Base-by-base conservation (phyloP, 2,888 invertebrate species). In the Sipha maydis region DNA sequence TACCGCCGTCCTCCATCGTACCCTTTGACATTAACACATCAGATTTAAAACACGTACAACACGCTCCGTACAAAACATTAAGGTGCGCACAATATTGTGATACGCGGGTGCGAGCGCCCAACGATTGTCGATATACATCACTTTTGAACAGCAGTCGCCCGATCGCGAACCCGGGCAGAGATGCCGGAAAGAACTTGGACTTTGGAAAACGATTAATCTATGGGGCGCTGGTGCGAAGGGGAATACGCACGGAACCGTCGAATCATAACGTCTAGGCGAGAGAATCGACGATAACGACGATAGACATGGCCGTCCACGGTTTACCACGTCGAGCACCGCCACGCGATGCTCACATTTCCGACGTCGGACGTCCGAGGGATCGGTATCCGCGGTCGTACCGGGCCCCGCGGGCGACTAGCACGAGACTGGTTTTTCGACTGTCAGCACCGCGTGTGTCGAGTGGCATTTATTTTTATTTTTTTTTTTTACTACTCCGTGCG, bases 1-100 rank as follows among this genome's bases (percentile, higher is more conserved):
- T 73, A 71, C 73, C 85, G 56, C 85, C 85, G 61, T 83, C 89
- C 31, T 84, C 88, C 88, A 84, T 84, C 2, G 41, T 77, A 14
- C 76, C 84, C 61, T 85, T 76, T n/a, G 75, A 41, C 84, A 76
- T 54, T 14, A 82, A 82, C 41, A 28, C 41, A 25, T 69, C 8
- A 2, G 8, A 67, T 80, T 67, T 25, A 61, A 61, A 61, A 61
- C 25, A 5, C 61, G 25, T 14, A 14, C 14, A 0, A 14, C 61
- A 25, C 61, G 4, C 61, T 61, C 61, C 61, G 61, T 61, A 61
- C 61, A 7, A 5, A 3, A 61, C 5, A 25, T 25, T 19, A 7
- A 1, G 21, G 21, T 7, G 19, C 61, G 61, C 38, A 41, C 34
- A 11, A 78, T 25, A 56, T 8, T 67, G 38, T 38, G 25, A 9